Percentiles rank a stretch among this genome's conserved stretches.
phyloP scores from a whole-genome alignment of 2,113 vertebrate genomes.

The Lophura nycthemera region DNA sequence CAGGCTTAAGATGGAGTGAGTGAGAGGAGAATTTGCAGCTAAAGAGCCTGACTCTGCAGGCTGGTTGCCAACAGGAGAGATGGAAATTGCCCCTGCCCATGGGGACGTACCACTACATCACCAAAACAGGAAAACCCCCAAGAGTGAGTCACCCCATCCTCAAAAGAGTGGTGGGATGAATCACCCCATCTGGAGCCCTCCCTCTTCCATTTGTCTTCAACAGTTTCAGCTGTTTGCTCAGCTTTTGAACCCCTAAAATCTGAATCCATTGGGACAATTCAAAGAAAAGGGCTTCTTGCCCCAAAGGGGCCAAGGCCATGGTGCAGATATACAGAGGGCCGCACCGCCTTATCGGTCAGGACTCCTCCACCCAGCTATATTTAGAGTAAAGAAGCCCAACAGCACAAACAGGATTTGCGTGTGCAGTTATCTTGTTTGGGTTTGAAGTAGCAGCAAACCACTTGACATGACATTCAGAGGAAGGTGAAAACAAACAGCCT shows the following conservation, averaged over 20 bases:
- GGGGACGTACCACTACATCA: not conserved
- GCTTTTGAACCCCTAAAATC: not conserved
- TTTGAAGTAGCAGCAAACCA: constrained; percentile 14
- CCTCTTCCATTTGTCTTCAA: not conserved
- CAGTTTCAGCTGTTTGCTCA: not conserved
- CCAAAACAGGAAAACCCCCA: not conserved
- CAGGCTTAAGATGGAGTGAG: constrained; percentile 31
- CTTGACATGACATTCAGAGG: constrained; percentile 25
- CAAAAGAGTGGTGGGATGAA: not conserved
- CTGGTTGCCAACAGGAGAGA: not conserved
- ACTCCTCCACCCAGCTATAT: not conserved
- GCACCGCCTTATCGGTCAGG: not conserved
- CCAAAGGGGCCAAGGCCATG: not conserved
- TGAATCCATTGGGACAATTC: not conserved
- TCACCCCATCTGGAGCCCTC: not conserved
- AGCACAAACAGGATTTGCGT: constrained; percentile 48
- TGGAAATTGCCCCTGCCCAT: not conserved
- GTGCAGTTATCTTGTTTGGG: constrained; percentile 8
- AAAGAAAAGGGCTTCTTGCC: not conserved
- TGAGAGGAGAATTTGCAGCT: not conserved
- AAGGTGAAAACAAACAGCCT: constrained; percentile 47
- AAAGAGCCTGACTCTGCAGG: not conserved
- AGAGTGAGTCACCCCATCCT: not conserved
- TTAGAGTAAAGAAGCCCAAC: constrained; percentile 19
- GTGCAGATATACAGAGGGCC: not conserved